phyloP scores from a whole-genome alignment of 2,888 invertebrate species.

The Synanthedon formicaeformis region DNA sequence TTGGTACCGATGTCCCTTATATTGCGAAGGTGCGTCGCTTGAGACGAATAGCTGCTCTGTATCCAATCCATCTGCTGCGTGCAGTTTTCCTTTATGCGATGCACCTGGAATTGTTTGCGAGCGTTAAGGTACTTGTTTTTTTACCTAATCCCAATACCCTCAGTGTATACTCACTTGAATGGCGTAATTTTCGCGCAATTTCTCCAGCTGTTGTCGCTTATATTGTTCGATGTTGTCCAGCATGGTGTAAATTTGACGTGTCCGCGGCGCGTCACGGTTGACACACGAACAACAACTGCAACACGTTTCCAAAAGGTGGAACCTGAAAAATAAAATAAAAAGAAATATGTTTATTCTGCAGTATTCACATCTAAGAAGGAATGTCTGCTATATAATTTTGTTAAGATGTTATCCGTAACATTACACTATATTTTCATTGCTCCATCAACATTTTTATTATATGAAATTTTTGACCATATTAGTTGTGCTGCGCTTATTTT shows the following conservation, averaged over 20 bases:
- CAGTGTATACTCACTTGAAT: slow-evolving; percentile 74
- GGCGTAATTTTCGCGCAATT: slow-evolving; percentile 90
- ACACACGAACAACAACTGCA: slow-evolving; percentile 83
- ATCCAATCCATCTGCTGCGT: slow-evolving; percentile 95
- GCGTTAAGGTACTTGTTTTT: background rate
- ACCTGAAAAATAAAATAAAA: slow-evolving; percentile 60
- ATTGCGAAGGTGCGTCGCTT: slow-evolving; percentile 87
- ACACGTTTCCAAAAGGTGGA: slow-evolving; percentile 79
- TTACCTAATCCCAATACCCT: background rate
- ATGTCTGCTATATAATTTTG: slow-evolving; percentile 1
- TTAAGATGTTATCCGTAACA: background rate
- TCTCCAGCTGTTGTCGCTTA: slow-evolving; percentile 89
- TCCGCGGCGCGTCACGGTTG: slow-evolving; percentile 79
- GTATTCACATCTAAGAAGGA: too few relatives aligned
- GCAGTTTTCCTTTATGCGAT: slow-evolving; percentile 93
- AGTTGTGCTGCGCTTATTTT: background rate
- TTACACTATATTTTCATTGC: slow-evolving; percentile 2
- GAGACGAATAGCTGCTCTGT: slow-evolving; percentile 89
- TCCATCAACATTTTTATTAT: too few relatives aligned
- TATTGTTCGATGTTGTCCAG: slow-evolving; percentile 91
- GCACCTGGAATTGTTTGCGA: slow-evolving; percentile 69
- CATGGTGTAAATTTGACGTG: slow-evolving; percentile 87
- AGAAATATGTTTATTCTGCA: background rate
- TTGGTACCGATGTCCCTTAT: slow-evolving; percentile 92
- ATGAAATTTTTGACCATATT: too few relatives aligned